These are phyloP conservation scores for Nowickia ferox DNA, from an alignment of 2,888 invertebrate species.

Conservation along the genomic window DNA sequence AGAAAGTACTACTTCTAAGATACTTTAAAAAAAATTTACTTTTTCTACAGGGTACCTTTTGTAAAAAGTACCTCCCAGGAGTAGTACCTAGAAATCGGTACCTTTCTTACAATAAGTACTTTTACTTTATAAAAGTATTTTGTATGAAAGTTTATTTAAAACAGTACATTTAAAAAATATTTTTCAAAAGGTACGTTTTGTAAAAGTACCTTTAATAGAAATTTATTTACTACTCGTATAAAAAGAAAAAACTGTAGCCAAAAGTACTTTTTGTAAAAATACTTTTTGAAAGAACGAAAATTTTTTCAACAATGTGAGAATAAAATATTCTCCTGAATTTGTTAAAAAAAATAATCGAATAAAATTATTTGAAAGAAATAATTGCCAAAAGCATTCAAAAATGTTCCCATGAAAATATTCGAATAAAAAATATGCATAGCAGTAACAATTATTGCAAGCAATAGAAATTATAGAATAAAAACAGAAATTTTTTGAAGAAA, in stretches of 20 bases:
- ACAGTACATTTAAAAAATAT: not conserved
- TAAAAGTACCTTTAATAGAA: constrained; percentile 3
- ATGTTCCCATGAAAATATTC: no score
- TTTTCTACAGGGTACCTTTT: not conserved
- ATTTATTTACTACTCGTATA: not conserved
- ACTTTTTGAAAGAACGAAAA: not conserved
- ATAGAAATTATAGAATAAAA: no score
- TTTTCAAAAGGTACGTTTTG: not conserved
- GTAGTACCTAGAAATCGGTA: not conserved
- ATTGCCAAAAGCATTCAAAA: no score
- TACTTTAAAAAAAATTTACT: not conserved
- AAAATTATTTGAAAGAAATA: no score
- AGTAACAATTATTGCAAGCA: no score
- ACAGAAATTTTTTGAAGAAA: no score
- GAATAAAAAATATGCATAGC: no score
- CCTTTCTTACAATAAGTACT: not conserved
- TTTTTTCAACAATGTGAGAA: no score
- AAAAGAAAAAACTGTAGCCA: no score
- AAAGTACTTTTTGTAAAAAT: constrained; percentile 4
- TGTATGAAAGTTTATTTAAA: not conserved
- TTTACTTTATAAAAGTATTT: not conserved
- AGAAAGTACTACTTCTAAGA: not conserved
- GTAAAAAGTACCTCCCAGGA: not conserved
- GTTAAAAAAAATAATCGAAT: no score
- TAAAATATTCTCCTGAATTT: no score